Base-by-base conservation (phyloP, 2,797 vertebrate species). In the Semotilus atromaculatus region DNA sequence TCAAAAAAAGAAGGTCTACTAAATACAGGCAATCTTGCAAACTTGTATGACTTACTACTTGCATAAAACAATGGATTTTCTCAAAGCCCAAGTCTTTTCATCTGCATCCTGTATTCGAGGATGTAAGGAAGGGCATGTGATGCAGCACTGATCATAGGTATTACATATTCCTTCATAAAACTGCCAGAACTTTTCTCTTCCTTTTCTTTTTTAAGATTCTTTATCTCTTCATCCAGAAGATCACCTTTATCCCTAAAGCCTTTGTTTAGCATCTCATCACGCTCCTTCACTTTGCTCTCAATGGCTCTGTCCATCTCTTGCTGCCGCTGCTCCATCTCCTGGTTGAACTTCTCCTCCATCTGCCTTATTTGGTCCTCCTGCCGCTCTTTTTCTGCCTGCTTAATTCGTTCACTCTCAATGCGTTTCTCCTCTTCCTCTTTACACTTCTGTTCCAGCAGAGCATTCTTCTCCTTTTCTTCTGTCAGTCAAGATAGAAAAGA, bases 271-370 rank as follows among this genome's bases (percentile, higher is more conserved):
- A 91, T 77, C 8, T 89, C 81, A 21, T 75, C 80, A 62, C 83
- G 89, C 53, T 91, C 90, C 11, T 67, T 55, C 21, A 92, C 31
- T 83, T 91, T 92, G 53, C 85, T 86, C 5, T 90, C 67, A 34
- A 92, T 5, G 1, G 86, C 89, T 81, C 34, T 76, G 6, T 88
- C 77, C 0, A 82, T 34, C 76, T 92, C 91, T 66, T 82, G 51
- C 74, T 78, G 51, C 64, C 76, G 62, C 26, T 64, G 40, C 31
- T 74, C 26, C 55, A 23, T 19, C 81, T 91, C 90, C 29, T 86
- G 43, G 16, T 85, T 74, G 66, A 88, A 67, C 78, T 89, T 91
- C 36, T 26, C 79, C 78, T 82, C 21, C 76, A 90, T 75, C 82
- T 85, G 85, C 51, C 45, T 83, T 2, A 75, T 7, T 21, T 21